Percentiles rank a stretch among this genome's conserved stretches.
These are phyloP conservation scores for Montipora efflorescens DNA, from an alignment of 64 coral and sea anemone species.

Conservation along the genomic window DNA sequence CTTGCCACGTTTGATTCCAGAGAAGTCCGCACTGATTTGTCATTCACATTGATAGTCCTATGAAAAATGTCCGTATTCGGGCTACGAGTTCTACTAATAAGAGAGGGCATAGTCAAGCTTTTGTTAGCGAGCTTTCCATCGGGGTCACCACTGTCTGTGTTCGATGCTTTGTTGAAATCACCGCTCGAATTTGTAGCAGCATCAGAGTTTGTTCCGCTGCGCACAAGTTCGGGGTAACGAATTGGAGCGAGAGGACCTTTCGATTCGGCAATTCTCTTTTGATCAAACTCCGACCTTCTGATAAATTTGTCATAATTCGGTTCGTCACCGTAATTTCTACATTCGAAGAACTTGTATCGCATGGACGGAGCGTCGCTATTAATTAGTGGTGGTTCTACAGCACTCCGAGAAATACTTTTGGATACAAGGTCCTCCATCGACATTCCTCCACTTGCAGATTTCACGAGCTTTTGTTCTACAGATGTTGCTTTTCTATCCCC, in stretches of 20 bases:
- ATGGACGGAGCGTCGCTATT: conserved; percentile 61
- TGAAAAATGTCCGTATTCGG: conserved; percentile 1
- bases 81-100: conserved; percentile 9
- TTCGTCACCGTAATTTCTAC: conserved; percentile 72
- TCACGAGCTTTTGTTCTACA: not conserved
- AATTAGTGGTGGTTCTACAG: conserved; percentile 55
- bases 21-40: not conserved
- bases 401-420: conserved; percentile 64
- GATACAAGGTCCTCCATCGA: conserved; percentile 63
- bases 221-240: conserved; percentile 51
- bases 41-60: not conserved
- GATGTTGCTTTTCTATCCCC: not conserved
- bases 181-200: not conserved
- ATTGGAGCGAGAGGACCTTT: conserved; percentile 53
- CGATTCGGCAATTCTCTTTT: conserved; percentile 1
- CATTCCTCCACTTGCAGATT: conserved; percentile 12
- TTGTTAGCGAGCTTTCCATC: not conserved
- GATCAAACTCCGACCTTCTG: conserved; percentile 21
- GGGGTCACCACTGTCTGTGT: not conserved
- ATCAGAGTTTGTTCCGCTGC: not conserved
- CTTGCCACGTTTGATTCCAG: conserved; percentile 14
- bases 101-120: not conserved
- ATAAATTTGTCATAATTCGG: conserved; percentile 27
- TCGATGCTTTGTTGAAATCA: not conserved
- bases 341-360: conserved; percentile 64